A percentile compares a stretch with the other conserved stretches of the same genome.
phyloP scores from a whole-genome alignment of 2,113 vertebrate genomes.

The Megaleporinus macrocephalus region DNA sequence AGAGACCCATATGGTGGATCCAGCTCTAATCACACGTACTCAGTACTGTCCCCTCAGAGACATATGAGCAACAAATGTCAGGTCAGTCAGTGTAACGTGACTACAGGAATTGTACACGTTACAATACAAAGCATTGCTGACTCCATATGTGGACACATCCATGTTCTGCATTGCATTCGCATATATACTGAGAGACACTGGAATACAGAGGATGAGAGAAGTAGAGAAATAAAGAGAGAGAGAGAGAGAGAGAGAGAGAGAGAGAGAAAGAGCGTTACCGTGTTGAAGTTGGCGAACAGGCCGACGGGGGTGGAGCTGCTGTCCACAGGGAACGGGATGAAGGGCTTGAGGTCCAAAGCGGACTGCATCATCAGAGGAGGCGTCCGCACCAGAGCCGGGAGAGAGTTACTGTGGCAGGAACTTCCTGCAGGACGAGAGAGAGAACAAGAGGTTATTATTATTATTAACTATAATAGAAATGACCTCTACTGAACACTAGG shows the following conservation, averaged over 20 bases:
- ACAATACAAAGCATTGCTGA: neutral
- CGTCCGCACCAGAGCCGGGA: slow-evolving; percentile 86
- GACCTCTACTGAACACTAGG: no score
- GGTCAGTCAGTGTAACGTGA: no score
- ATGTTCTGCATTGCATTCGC: neutral
- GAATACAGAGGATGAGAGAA: neutral
- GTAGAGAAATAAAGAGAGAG: neutral
- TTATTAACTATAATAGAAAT: no score
- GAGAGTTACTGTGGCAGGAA: slow-evolving; percentile 79
- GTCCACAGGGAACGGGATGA: slow-evolving; percentile 91
- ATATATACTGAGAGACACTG: neutral
- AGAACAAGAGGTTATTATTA: neutral
- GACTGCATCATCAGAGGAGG: slow-evolving; percentile 91
- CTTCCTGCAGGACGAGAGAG: slow-evolving; percentile 73
- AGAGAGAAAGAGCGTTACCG: slow-evolving; percentile 78
- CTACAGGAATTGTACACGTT: no score
- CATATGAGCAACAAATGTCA: no score
- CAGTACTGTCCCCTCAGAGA: no score
- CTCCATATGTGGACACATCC: neutral
- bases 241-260: neutral
- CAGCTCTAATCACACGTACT: no score
- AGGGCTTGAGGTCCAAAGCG: slow-evolving; percentile 89
- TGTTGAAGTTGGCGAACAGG: slow-evolving; percentile 97
- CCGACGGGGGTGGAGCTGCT: slow-evolving; percentile 87
- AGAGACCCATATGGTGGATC: no score